Evolutionary conservation across 2,113 vertebrate species (phyloP).

Genomic region (Argyrosomus japonicus): DNA sequence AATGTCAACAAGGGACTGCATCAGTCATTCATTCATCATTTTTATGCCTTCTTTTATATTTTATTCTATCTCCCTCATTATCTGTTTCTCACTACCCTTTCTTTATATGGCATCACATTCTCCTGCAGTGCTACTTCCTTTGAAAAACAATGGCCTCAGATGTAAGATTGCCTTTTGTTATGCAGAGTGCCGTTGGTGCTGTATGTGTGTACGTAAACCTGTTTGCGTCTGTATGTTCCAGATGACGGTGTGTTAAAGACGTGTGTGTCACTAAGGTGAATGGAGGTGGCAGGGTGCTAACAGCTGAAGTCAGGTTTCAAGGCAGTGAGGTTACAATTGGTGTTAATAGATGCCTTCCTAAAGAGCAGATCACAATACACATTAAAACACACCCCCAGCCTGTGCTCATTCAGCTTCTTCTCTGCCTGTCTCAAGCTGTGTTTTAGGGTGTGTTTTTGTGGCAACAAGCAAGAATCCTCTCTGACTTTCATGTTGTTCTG

Average conservation of each 20-base stretch:
- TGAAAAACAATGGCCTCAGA: conserved; percentile 22
- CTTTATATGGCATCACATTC: background rate
- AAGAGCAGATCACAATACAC: conserved; percentile 70
- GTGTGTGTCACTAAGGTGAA: conserved; percentile 64
- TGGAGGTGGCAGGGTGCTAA: conserved; percentile 73
- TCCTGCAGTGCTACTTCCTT: conserved; percentile 4
- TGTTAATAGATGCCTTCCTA: conserved; percentile 81
- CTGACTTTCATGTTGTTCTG: background rate
- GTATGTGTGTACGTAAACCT: conserved; percentile 11
- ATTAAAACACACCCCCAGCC: conserved; percentile 48
- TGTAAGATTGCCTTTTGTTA: conserved; percentile 43
- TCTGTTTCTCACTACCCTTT: background rate
- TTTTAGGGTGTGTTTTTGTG: conserved; percentile 29
- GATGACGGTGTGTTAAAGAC: conserved; percentile 59
- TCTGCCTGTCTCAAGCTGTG: conserved; percentile 5
- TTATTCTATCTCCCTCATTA: background rate
- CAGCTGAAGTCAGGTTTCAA: conserved; percentile 72
- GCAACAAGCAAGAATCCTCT: background rate
- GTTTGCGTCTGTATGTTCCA: conserved; percentile 34
- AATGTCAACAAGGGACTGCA: background rate
- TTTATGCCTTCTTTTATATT: background rate
- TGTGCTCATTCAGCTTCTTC: conserved; percentile 17
- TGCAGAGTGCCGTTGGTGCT: conserved; percentile 16
- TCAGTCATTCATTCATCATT: background rate
- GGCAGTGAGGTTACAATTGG: conserved; percentile 77